Conservation (phyloP, 2,797 vertebrate genomes). For the Coreius guichenoti region DNA sequence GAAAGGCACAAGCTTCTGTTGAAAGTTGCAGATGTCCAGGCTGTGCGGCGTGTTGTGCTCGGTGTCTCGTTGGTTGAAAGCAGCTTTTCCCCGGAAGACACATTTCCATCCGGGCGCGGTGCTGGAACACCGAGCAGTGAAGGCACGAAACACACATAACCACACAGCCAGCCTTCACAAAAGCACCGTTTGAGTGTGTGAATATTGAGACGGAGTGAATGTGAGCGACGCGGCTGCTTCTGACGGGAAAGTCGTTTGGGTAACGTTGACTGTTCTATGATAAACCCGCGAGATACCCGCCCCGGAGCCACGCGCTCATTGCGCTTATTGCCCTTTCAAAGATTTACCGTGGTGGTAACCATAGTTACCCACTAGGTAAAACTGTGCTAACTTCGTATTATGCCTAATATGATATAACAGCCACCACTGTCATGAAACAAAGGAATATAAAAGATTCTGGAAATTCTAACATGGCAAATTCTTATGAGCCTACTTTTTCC, state of each 20-base stretch:
- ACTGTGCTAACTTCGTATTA: no score
- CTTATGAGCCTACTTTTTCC: no score
- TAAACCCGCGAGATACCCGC: not conserved
- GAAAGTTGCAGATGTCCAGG: slow-evolving; percentile 35
- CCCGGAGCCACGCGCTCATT: not conserved
- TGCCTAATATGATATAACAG: not conserved
- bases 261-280: not conserved
- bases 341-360: slow-evolving; percentile 19
- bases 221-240: not conserved
- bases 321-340: not conserved
- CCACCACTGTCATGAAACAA: not conserved
- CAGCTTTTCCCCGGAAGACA: slow-evolving; percentile 48
- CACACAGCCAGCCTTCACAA: slow-evolving; percentile 15
- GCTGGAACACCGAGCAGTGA: slow-evolving; percentile 28
- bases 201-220: not conserved
- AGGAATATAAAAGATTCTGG: slow-evolving; percentile 17
- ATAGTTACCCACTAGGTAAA: slow-evolving; percentile 7
- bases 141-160: slow-evolving; percentile 28
- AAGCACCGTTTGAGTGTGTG: not conserved
- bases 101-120: slow-evolving; percentile 50
- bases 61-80: slow-evolving; percentile 34
- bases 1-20: slow-evolving; percentile 21
- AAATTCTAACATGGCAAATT: not conserved
- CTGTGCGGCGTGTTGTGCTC: not conserved
- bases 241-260: not conserved